A percentile compares a stretch with the other conserved stretches of the same genome.
phyloP scores from a whole-genome alignment of 1,140 invertebrate genomes.

The Patella vulgata region DNA sequence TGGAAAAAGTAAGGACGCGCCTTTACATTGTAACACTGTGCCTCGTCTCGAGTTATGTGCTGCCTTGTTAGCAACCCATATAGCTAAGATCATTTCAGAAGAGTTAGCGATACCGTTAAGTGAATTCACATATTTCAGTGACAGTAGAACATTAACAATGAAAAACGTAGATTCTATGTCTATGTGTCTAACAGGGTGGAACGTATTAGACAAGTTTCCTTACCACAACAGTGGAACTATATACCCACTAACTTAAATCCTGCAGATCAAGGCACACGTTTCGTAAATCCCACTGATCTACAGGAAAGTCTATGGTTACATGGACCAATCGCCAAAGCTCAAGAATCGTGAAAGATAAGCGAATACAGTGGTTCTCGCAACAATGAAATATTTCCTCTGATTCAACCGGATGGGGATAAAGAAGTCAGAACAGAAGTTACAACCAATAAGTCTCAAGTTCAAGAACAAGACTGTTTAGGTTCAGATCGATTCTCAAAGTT shows the following conservation, averaged over 20 bases:
- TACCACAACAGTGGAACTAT: neutral
- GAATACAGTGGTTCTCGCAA: neutral
- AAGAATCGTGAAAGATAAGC: no score
- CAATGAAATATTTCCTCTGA: neutral
- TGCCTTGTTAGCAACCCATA: neutral
- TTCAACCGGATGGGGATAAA: neutral
- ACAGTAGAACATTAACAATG: conserved; percentile 4
- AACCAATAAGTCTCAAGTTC: no score
- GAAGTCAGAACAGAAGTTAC: no score
- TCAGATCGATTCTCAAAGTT: no score
- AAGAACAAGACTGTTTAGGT: no score
- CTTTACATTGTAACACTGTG: neutral
- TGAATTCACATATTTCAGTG: neutral
- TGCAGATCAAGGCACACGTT: neutral
- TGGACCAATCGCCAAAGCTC: neutral
- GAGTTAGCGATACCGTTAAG: neutral
- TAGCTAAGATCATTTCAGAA: neutral
- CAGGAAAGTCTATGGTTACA: neutral
- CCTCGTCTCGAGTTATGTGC: neutral
- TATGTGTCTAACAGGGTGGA: conserved; percentile 1
- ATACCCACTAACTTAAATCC: no score
- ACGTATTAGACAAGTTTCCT: neutral
- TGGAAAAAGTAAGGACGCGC: conserved; percentile 3
- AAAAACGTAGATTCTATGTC: neutral
- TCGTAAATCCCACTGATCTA: neutral